Percentiles rank a stretch among this genome's conserved stretches.
Evolutionary conservation across 2,113 vertebrate species (phyloP).

Genomic region (Aegotheles bennettii): DNA sequence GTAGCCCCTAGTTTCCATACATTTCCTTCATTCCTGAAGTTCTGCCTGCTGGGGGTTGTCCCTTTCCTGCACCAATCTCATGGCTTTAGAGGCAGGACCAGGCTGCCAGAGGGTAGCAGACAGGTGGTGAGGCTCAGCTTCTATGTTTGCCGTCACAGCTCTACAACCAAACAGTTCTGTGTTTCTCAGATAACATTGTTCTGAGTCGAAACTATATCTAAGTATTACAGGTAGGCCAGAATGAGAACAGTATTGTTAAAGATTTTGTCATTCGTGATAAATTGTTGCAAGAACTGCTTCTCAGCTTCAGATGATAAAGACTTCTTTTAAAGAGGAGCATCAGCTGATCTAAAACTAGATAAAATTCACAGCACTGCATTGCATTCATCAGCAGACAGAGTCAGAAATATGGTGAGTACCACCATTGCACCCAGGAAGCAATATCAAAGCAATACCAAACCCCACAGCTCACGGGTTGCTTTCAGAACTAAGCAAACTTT

Average conservation of each 20-base stretch:
- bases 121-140: background rate
- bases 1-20: rapidly evolving
- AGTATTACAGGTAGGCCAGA: background rate
- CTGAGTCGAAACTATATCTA: background rate
- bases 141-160: rapidly evolving
- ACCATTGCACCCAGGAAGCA: background rate
- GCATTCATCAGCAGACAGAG: background rate
- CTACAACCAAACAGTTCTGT: background rate
- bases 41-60: background rate
- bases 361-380: background rate
- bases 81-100: background rate
- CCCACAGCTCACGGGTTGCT: background rate
- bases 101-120: background rate
- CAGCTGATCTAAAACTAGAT: background rate
- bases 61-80: rapidly evolving
- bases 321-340: background rate
- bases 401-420: background rate
- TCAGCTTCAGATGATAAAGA: background rate
- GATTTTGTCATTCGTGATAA: background rate
- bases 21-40: background rate
- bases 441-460: background rate
- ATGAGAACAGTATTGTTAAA: background rate
- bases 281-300: background rate
- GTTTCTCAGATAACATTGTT: background rate
- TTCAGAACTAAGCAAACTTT: background rate